phyloP scores from a whole-genome alignment of 2,888 invertebrate genomes.

The Pollenia amentaria region DNA sequence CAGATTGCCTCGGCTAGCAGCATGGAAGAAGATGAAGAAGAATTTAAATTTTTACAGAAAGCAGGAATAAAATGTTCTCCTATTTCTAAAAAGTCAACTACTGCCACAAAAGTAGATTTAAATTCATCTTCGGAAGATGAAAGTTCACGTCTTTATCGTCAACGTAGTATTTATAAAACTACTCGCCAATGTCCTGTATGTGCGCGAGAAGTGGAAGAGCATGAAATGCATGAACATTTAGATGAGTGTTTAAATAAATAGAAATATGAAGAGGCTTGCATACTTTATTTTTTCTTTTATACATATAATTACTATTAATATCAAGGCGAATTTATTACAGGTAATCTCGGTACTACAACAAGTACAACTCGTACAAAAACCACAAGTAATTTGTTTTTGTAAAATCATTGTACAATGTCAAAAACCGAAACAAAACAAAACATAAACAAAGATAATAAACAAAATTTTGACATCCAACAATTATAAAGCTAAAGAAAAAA shows the following conservation, averaged over 20 bases:
- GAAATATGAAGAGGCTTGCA: background rate
- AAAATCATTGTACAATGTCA: too few relatives aligned
- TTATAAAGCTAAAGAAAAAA: too few relatives aligned
- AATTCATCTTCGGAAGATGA: slow-evolving; percentile 73
- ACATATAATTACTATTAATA: background rate
- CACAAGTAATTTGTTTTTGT: too few relatives aligned
- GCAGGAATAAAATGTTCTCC: slow-evolving; percentile 38
- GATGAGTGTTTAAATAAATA: slow-evolving; percentile 78
- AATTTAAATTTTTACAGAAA: slow-evolving; percentile 56
- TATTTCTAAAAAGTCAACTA: slow-evolving; percentile 8
- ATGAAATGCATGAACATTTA: slow-evolving; percentile 80
- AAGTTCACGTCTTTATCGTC: slow-evolving; percentile 77
- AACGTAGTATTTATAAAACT: slow-evolving; percentile 77
- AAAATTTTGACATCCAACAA: too few relatives aligned
- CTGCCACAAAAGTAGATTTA: slow-evolving; percentile 33
- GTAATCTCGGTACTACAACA: too few relatives aligned
- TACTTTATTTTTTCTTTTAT: slow-evolving; percentile 12
- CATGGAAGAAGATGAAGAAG: slow-evolving; percentile 72
- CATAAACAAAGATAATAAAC: too few relatives aligned
- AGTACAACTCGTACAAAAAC: too few relatives aligned
- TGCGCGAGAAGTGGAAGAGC: slow-evolving; percentile 79
- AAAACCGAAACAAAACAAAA: too few relatives aligned
- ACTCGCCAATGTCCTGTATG: slow-evolving; percentile 82
- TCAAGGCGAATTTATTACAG: too few relatives aligned
- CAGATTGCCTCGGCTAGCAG: slow-evolving; percentile 71